Evolutionary conservation across 2,797 vertebrate species (phyloP).

Genomic region (Tokudaia muenninki): DNA sequence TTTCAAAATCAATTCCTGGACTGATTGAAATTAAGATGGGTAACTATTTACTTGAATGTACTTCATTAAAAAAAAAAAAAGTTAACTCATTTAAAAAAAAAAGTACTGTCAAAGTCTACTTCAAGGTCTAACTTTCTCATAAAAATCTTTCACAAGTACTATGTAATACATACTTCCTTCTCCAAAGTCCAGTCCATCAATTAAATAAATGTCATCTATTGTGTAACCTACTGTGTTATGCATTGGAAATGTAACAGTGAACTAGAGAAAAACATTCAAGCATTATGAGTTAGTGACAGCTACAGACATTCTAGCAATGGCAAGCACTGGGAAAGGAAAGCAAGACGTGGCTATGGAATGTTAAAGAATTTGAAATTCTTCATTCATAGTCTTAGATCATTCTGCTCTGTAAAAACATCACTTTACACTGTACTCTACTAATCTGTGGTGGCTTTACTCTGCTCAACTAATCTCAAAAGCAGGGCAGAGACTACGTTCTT

Average conservation of each 20-base stretch:
- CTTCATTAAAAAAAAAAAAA: background rate
- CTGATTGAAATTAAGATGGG: background rate
- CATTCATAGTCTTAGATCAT: conserved; percentile 47
- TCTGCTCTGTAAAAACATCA: background rate
- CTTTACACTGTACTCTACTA: conserved; percentile 5
- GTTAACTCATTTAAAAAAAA: conserved; percentile 34
- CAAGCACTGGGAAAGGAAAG: background rate
- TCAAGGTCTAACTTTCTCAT: background rate
- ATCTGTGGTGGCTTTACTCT: background rate
- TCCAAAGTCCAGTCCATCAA: background rate
- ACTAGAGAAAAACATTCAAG: background rate
- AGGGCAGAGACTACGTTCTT: background rate
- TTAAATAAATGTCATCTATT: background rate
- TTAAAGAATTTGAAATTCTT: background rate
- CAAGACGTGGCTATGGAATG: conserved; percentile 3
- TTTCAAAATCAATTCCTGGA: background rate
- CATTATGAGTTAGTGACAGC: background rate
- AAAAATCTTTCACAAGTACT: conserved; percentile 41
- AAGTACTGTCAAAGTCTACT: background rate
- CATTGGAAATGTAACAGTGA: background rate
- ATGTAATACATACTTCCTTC: background rate
- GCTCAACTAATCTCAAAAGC: conserved; percentile 33
- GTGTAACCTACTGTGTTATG: background rate
- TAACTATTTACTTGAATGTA: conserved; percentile 54
- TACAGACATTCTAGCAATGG: background rate